A percentile compares a stretch with the other conserved stretches of the same genome.
These are phyloP conservation scores for Sparus aurata DNA, from an alignment of 2,797 vertebrate genomes.

Conservation along the genomic window DNA sequence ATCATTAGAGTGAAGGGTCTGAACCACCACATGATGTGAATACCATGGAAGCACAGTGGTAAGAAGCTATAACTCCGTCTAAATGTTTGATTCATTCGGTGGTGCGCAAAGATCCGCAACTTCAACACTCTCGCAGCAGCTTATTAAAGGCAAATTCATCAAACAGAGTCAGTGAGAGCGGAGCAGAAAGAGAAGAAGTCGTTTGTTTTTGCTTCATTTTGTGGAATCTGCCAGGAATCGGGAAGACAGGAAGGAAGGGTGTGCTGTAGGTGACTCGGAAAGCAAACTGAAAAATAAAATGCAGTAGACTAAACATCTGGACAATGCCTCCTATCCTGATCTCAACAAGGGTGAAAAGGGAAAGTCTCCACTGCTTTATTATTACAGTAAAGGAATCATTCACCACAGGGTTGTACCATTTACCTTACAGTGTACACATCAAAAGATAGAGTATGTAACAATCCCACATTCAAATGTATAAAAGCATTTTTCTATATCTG, in stretches of 20 bases:
- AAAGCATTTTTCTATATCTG: too few species aligned
- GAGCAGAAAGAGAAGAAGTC: slow-evolving; percentile 13
- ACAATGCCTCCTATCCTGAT: slow-evolving; percentile 11
- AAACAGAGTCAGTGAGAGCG: too few species aligned
- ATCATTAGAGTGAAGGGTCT: slow-evolving; percentile 3
- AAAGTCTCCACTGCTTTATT: neutral
- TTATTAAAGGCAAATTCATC: neutral
- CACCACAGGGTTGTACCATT: neutral
- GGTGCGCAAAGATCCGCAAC: neutral
- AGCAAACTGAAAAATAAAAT: slow-evolving; percentile 28
- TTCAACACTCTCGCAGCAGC: neutral
- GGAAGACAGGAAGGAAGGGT: slow-evolving; percentile 46
- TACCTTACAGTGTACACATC: too few species aligned
- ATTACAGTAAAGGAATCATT: neutral
- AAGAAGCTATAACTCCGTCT: neutral
- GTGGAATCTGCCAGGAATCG: slow-evolving; percentile 43
- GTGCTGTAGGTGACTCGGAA: slow-evolving; percentile 27
- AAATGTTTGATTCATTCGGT: neutral
- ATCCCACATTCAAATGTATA: too few species aligned
- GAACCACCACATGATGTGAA: neutral
- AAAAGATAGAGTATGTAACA: too few species aligned
- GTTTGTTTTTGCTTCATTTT: slow-evolving; percentile 8
- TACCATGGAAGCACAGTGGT: neutral
- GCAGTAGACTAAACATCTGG: slow-evolving; percentile 49
- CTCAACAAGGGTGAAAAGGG: neutral